Percentiles rank a stretch among this genome's conserved stretches.
Evolutionary conservation across 1,140 invertebrate genomes (phyloP).

Genomic region (Drosophila chauvacae): DNA sequence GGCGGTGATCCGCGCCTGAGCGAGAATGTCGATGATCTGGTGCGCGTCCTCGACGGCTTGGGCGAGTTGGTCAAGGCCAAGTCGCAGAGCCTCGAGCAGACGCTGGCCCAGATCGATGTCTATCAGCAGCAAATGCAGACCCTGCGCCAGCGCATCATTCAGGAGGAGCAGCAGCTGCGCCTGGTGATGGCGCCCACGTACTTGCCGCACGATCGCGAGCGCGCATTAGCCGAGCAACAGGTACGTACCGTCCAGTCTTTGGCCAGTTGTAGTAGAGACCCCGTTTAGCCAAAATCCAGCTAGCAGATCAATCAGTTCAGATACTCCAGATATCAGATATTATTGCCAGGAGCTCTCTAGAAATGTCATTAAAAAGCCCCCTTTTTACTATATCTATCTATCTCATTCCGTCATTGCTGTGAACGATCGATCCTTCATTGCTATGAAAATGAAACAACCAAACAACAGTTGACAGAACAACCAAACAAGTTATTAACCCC

Average conservation of each 20-base stretch:
- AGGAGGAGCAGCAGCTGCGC: constrained; percentile 94
- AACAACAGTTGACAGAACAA: constrained; percentile 80
- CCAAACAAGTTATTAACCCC: constrained; percentile 74
- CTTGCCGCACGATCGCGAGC: constrained; percentile 92
- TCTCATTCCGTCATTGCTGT: constrained; percentile 54
- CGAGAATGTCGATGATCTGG: constrained; percentile 89
- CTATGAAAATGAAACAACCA: constrained; percentile 47
- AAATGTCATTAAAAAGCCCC: constrained; percentile 15
- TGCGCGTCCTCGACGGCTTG: constrained; percentile 88
- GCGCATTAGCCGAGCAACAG: constrained; percentile 94
- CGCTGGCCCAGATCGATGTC: constrained; percentile 93
- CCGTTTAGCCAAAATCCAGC: constrained; percentile 31
- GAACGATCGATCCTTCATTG: constrained; percentile 61
- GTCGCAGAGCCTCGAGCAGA: constrained; percentile 89
- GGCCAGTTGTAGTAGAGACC: constrained; percentile 41
- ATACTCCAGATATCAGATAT: constrained; percentile 20
- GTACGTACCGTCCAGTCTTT: constrained; percentile 88
- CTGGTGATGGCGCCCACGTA: constrained; percentile 92
- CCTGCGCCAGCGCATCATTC: constrained; percentile 92
- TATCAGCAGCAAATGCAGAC: constrained; percentile 95
- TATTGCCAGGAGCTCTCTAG: constrained; percentile 48
- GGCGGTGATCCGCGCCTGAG: constrained; percentile 91
- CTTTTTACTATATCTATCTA: constrained; percentile 21
- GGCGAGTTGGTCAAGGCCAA: constrained; percentile 89
- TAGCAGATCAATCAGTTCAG: constrained; percentile 36